Evolutionary conservation across 2,797 vertebrate species (phyloP), one percentile per base, ranked within the genome.

Genomic region (Lepidocolaptes lacrymiger): DNA sequence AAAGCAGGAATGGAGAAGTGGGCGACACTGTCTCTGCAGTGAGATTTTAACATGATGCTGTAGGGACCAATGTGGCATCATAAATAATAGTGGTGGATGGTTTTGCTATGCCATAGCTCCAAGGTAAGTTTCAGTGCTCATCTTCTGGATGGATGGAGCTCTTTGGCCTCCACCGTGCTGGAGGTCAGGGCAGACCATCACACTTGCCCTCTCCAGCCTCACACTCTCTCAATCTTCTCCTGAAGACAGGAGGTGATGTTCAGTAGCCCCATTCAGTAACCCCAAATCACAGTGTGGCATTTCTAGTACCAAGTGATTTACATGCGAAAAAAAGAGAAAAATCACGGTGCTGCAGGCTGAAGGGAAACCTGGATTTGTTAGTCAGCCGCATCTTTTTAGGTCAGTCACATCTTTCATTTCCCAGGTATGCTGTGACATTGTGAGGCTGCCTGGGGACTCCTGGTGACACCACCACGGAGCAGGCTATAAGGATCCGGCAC

Each of bases 271-370:
- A 6, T 46, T 48, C 34, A 68, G n/a, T n/a, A 51, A 83, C 34
- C 15, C 22, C 75, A 58, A 67, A 71, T 67, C 26, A 24, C 51
- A 14, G 39, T 0, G 2, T 13, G 54, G 27, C 34, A 68, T 77
- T 93, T 93, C 72, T 83, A 58, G 67, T 4, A 18, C 7, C 39
- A 2, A 22, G n/a, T 14, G 68, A 87, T 91, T 91, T 77, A 64
- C 14, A 3, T 6, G 44, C 49, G 41, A 46, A 83, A 87, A 86
- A 27, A 34, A 76, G 32, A 34, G 36, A 52, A 61, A 74, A n/a
- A 56, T n/a, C 34, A 44, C 1, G 0, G 58, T 4, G 30, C 15
- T 28, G 48, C 0, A 2, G 30, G 56, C 27, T 77, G 84, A 85
- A 83, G 37, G 56, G 64, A 55, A 80, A 14, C 7, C 14, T 44